These are phyloP conservation scores for Entomyzon cyanotis DNA, from an alignment of 2,113 vertebrate genomes.

Conservation along the genomic window DNA sequence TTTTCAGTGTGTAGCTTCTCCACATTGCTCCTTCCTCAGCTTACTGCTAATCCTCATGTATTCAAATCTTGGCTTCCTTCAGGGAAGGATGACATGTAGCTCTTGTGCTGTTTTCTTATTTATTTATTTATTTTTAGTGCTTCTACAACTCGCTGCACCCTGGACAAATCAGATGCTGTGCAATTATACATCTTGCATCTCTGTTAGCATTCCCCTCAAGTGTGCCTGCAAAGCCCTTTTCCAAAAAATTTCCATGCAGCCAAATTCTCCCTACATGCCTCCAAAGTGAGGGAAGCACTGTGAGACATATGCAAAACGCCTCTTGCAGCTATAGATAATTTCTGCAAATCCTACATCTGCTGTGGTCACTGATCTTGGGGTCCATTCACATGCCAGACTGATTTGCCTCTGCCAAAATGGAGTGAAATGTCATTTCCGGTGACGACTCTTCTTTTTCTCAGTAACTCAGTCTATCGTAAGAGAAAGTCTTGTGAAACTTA, in stretches of 20 bases:
- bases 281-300: not conserved
- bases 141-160: not conserved
- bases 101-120: not conserved
- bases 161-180: not conserved
- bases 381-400: not conserved
- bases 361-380: not conserved
- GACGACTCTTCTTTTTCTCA: not conserved
- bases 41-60: not conserved
- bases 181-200: not conserved
- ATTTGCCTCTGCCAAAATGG: not conserved
- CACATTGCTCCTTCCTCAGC: not conserved
- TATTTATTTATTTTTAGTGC: not conserved
- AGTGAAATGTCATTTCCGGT: not conserved
- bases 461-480: not conserved
- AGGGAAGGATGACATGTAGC: not conserved
- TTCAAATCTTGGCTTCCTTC: not conserved
- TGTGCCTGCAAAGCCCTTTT: not conserved
- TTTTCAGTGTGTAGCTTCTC: not conserved
- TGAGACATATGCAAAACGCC: not conserved
- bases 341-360: not conserved
- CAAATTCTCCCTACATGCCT: not conserved
- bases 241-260: not conserved
- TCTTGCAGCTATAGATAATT: not conserved
- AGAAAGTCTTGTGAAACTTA: not conserved
- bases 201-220: not conserved